These are phyloP conservation scores for Archilochus colubris DNA, from an alignment of 2,113 vertebrate genomes.

Conservation along the genomic window DNA sequence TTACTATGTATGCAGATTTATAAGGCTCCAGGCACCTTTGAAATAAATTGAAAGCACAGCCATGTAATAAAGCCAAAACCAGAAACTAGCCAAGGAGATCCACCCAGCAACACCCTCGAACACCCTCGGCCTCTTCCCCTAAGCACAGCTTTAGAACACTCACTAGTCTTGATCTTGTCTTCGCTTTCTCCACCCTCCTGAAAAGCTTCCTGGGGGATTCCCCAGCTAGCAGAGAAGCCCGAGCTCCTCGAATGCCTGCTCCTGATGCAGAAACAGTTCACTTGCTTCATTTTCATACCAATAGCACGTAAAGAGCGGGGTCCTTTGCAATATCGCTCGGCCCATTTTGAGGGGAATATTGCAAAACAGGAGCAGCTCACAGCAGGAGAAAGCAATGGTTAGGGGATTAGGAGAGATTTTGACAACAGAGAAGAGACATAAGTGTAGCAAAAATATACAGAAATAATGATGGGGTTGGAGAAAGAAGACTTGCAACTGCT, in stretches of 20 bases:
- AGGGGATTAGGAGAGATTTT: not conserved
- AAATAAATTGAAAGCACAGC: constrained; percentile 63
- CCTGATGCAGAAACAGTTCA: not conserved
- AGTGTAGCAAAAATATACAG: not conserved
- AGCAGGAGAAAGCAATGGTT: not conserved
- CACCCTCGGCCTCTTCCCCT: constrained; percentile 49
- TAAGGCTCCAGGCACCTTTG: constrained; percentile 67
- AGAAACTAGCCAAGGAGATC: constrained; percentile 57
- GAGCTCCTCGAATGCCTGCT: not conserved
- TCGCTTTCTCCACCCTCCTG: not conserved
- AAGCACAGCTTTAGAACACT: constrained; percentile 37
- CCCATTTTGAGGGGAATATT: not conserved
- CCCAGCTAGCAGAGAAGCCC: not conserved
- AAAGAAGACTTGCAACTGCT: not conserved
- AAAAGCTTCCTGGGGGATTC: constrained; percentile 63
- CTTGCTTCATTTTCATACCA: not conserved
- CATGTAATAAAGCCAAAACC: constrained; percentile 56
- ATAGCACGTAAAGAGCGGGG: not conserved
- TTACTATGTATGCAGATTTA: constrained; percentile 62
- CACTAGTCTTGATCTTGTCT: constrained; percentile 44
- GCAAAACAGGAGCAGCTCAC: not conserved
- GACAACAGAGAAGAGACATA: not conserved
- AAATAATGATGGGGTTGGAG: not conserved
- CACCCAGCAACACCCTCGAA: constrained; percentile 65
- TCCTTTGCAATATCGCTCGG: not conserved